Base-by-base conservation (phyloP, 37 sponge, comb jelly and placozoan genomes). In the Aplysina aerophoba region DNA sequence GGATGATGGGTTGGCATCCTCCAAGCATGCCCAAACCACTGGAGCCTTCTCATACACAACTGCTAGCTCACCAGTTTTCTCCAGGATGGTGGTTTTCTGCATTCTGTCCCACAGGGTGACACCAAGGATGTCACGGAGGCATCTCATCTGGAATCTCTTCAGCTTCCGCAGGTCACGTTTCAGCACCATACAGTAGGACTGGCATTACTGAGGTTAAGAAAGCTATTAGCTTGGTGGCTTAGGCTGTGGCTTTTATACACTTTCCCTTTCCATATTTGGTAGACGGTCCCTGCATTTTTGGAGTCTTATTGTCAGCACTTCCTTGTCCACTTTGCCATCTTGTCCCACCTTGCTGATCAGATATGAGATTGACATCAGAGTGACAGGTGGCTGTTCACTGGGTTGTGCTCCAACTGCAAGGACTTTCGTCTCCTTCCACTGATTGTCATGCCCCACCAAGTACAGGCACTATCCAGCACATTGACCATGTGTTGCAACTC, bases 241-340 rank as follows among this genome's bases (percentile, higher is more conserved):
- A 15, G 59, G 59, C 19, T 58, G 59, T 58, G 59, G 59, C 59
- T 58, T 58, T 19, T 58, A 19, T 20, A 58, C 59, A 58, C n/a
- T n/a, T n/a, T n/a, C n/a, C n/a, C 59, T 58, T 58, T 58, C 59
- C 59, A 58, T 19, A 58, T 58, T 58, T 58, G 59, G 59, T 58
- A 58, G 59, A 58, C n/a, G n/a, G n/a, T n/a, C n/a, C n/a, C n/a
- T n/a, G n/a, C n/a, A n/a, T n/a, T n/a, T n/a, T n/a, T n/a, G n/a
- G n/a, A n/a, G n/a, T n/a, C n/a, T n/a, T n/a, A n/a, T n/a, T n/a
- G n/a, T n/a, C n/a, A n/a, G n/a, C n/a, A n/a, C n/a, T n/a, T n/a
- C n/a, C n/a, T n/a, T n/a, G n/a, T n/a, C n/a, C n/a, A n/a, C n/a
- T n/a, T n/a, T n/a, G n/a, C n/a, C n/a, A n/a, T n/a, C n/a, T n/a